phyloP scores from a whole-genome alignment of 2,888 invertebrate genomes.

The Dicyrtomina minuta region DNA sequence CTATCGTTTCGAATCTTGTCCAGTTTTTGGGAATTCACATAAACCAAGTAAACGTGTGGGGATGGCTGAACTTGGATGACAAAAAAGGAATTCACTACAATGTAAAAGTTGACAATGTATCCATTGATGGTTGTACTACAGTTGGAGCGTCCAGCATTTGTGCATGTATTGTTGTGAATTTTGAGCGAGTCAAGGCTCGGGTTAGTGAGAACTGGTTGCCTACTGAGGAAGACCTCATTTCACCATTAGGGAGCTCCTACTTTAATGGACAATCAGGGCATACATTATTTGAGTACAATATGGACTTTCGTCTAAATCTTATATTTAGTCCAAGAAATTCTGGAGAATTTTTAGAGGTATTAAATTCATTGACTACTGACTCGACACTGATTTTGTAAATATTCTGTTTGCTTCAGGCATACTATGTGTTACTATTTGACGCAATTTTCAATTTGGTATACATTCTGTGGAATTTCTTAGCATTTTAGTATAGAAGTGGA shows the following conservation, averaged over 20 bases:
- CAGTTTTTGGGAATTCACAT: conserved; percentile 53
- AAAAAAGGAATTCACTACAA: conserved; percentile 50
- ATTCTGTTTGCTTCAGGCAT: neutral
- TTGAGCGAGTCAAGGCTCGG: conserved; percentile 44
- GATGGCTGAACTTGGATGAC: conserved; percentile 49
- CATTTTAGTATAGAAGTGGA: conserved; percentile 52
- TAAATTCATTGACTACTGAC: neutral
- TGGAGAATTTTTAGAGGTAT: conserved; percentile 52
- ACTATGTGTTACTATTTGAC: conserved; percentile 3
- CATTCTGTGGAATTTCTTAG: conserved; percentile 29
- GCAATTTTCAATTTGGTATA: neutral
- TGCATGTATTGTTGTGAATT: conserved; percentile 51
- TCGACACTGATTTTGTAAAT: too few relatives aligned
- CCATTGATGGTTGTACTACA: conserved; percentile 51
- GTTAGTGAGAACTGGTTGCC: conserved; percentile 52
- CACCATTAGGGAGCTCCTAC: conserved; percentile 44
- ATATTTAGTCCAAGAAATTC: conserved; percentile 52
- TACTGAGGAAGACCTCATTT: conserved; percentile 44
- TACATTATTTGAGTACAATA: conserved; percentile 45
- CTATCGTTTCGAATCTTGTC: conserved; percentile 50
- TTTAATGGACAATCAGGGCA: conserved; percentile 48
- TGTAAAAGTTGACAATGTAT: conserved; percentile 45
- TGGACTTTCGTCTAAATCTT: conserved; percentile 50
- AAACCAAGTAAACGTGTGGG: conserved; percentile 49
- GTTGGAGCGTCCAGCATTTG: conserved; percentile 50